Evolutionary conservation across 2,113 vertebrate genomes (phyloP).

Genomic region (Tenebrosternarchus preto): DNA sequence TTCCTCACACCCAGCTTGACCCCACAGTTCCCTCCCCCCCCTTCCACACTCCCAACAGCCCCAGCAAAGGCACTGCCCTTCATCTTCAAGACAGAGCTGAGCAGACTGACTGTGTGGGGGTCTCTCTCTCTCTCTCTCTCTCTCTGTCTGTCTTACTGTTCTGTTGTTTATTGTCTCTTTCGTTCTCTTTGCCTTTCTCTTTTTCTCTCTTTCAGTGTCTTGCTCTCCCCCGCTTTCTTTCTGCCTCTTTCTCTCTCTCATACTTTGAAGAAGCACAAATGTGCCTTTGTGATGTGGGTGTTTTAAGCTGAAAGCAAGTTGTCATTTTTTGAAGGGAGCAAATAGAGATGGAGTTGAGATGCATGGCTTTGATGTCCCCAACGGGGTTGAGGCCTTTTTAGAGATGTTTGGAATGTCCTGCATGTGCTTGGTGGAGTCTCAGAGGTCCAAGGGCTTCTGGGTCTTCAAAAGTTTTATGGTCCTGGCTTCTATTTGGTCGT

Average conservation of each 20-base stretch:
- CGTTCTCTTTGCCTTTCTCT: neutral
- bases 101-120: too few species aligned
- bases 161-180: too few species aligned
- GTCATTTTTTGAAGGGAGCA: neutral
- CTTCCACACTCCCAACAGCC: neutral
- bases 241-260: too few species aligned
- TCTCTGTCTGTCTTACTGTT: too few species aligned
- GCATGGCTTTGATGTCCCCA: neutral
- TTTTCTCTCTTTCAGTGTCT: neutral
- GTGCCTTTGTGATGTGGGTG: too few species aligned
- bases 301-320: too few species aligned
- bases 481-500: conserved; percentile 6
- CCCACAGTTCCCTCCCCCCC: conserved; percentile 51
- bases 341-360: neutral
- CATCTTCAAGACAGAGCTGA: neutral
- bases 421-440: neutral
- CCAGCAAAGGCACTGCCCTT: conserved; percentile 38
- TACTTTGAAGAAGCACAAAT: too few species aligned
- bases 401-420: conserved; percentile 5
- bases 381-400: neutral
- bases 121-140: neutral
- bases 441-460: neutral
- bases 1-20: conserved; percentile 35
- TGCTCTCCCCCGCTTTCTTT: neutral
- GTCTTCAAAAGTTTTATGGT: conserved; percentile 11